Base-by-base conservation (phyloP, 2,113 vertebrate genomes). In the Varanus salvator region DNA sequence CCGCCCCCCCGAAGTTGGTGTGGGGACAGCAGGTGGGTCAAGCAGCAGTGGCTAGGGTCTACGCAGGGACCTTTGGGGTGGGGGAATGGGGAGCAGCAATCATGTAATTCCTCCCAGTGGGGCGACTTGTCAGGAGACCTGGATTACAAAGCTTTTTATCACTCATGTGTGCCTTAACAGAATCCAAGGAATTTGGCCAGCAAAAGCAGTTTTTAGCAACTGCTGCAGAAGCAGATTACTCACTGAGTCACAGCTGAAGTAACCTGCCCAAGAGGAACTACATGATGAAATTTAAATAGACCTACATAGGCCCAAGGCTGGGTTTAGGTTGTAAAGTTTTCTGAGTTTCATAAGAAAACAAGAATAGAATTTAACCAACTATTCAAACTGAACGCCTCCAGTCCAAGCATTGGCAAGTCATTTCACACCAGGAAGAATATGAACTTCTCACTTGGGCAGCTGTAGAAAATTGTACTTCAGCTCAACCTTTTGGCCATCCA, bases 231-330 rank as follows among this genome's bases (percentile, higher is more conserved):
- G 17, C 6, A 11, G 3, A 44, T 60, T 19, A 12, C 34, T 34
- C 14, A 12, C 34, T 34, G 80, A 31, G 38, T 14, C 0, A 74
- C 50, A 38, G n/a, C 0, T 1, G 34, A 25, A 9, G 38, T 80
- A 68, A 66, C 86, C 91, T 90, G 86, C 85, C 91, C 54, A 0
- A 0, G 87, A 95, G 93, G 94, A 94, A 91, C 27, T 0, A 0
- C 0, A 77, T 84, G 90, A 91, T 75, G 48, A 89, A 89, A 86
- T 2, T 88, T 44, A 44, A 44, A 44, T 44, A 44, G 54, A 7
- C 11, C 54, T 12, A 54, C 69, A 31, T 84, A 91, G 88, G 27
- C 68, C 88, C 74, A 12, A 9, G 0, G 15, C 0, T 8, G 23
- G 2, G 44, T 76, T 3, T 48, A 9, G 52, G 50, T 57, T 78